Conservation (phyloP, 1,140 invertebrate species). For the Cylas formicarius region DNA sequence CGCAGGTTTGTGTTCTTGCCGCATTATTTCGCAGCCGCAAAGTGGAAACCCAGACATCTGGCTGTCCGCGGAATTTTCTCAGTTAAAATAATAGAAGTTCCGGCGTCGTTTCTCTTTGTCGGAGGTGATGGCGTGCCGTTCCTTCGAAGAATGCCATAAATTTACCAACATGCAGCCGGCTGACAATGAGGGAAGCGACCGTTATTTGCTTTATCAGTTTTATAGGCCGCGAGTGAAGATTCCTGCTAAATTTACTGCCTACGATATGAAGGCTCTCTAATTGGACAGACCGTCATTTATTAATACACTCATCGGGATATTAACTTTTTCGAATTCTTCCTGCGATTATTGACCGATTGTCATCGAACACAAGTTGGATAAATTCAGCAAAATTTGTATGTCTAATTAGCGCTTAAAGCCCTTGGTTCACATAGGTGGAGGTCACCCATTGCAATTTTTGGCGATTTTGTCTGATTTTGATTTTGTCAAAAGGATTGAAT, state of each 20-base stretch:
- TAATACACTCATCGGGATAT: too few species aligned
- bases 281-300: too few species aligned
- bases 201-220: conserved; percentile 31
- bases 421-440: too few species aligned
- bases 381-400: too few species aligned
- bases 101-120: conserved; percentile 27
- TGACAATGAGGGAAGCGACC: conserved; percentile 23
- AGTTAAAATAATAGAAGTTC: conserved; percentile 29
- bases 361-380: too few species aligned
- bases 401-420: too few species aligned
- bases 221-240: conserved; percentile 22
- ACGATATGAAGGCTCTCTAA: too few species aligned
- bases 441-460: too few species aligned
- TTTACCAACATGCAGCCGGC: conserved; percentile 20
- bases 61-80: conserved; percentile 30
- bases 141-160: conserved; percentile 30
- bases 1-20: conserved; percentile 22
- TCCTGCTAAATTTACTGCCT: conserved; percentile 12
- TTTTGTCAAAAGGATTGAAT: too few species aligned
- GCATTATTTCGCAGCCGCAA: conserved; percentile 24
- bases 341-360: too few species aligned
- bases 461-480: too few species aligned
- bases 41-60: conserved; percentile 28
- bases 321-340: too few species aligned
- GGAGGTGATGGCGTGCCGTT: conserved; percentile 28